Base-by-base conservation (phyloP, 2,888 invertebrate species). In the Cremastinae sp. region DNA sequence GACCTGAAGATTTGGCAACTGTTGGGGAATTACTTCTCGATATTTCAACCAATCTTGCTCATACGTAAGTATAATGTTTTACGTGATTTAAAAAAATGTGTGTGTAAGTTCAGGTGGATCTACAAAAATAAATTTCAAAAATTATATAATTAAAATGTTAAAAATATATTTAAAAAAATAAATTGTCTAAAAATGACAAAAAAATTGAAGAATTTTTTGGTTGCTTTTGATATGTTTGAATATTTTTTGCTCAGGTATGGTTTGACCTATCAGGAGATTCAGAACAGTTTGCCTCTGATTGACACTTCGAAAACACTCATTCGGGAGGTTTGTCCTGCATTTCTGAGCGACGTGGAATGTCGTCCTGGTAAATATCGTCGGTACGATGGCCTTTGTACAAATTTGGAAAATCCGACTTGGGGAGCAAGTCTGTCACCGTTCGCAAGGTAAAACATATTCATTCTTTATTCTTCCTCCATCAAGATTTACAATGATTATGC, bases 291-390 rank as follows among this genome's bases (percentile, higher is more conserved):
- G 18, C 97, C 97, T 0, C 91, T 95, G 78, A 95, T 97, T 85
- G 97, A 97, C 87, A 97, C 97, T 0, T 95, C 96, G 0, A 95
- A 96, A 86, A 97, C 97, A 0, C 91, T 96, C 41, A 95, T 97
- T 82, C 92, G 95, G 9, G 96, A 96, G 86, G 93, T 96, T 2
- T 97, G 97, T 83, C 97, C 97, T 0, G 95, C 96, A 0, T 96
- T 94, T 87, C 93, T 97, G 85, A 94, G 96, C 0, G 95, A 96
- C 83, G 96, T 97, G 20, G 95, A 96, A 89, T 97, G 97, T 84
- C 93, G 95, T 51, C 94, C 97, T 0, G 96, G 96, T 59, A 96
- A 97, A 88, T 97, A 97, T 90, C 92, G 97, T 12, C 92, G 97
- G 20, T 93, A 94, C 82, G 97, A 97, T 87, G 97, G 97, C 0